phyloP scores from a whole-genome alignment of 2,797 vertebrate genomes.

The Catharus ustulatus region DNA sequence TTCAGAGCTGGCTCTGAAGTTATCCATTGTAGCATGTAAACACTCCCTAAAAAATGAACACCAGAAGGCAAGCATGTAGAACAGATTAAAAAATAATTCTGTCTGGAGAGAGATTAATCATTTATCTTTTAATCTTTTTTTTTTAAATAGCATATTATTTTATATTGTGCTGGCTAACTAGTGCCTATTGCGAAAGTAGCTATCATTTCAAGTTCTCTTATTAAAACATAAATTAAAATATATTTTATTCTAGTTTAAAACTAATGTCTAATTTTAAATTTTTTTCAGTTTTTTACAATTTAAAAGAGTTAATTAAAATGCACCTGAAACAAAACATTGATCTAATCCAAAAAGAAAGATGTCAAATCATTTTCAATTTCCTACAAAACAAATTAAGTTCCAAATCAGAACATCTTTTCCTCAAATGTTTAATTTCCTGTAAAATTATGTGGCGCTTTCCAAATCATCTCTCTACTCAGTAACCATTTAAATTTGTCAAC shows the following conservation, averaged over 20 bases:
- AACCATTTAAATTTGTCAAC: not conserved
- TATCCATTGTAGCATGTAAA: not conserved
- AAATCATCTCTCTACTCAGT: not conserved
- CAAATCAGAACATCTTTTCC: not conserved
- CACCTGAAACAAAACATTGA: not conserved
- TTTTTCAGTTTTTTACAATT: not conserved
- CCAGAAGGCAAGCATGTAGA: not conserved
- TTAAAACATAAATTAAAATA: not conserved
- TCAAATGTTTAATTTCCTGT: not conserved
- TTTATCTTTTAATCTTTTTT: not conserved
- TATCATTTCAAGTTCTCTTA: not conserved
- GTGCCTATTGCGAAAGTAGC: not conserved
- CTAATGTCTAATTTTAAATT: not conserved
- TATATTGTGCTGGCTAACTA: not conserved
- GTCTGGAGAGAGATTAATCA: not conserved
- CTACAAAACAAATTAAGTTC: not conserved
- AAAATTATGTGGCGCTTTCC: not conserved
- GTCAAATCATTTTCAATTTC: not conserved
- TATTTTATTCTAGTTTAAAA: not conserved
- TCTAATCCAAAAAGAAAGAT: not conserved
- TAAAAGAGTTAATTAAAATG: not conserved
- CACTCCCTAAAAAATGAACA: not conserved
- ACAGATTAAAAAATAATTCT: conserved; percentile 18
- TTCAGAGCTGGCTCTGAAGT: not conserved
- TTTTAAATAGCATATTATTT: not conserved